Percentiles rank a stretch among this genome's conserved stretches.
Evolutionary conservation across 2,113 vertebrate species (phyloP).

Genomic region (Python bivittatus): DNA sequence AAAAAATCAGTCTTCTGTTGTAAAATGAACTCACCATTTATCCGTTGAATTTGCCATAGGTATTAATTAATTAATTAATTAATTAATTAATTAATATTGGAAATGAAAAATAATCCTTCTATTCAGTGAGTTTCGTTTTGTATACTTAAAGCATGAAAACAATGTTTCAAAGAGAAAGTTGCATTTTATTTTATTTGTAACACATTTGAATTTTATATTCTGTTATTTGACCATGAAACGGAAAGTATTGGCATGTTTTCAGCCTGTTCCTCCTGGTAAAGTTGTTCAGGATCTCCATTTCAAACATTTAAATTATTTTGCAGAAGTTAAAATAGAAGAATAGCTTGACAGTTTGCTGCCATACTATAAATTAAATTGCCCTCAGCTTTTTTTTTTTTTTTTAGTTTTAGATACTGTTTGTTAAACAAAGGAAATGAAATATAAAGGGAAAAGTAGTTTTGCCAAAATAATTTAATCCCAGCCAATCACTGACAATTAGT

Average conservation of each 20-base stretch:
- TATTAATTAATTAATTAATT: no score
- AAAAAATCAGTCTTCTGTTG: background rate
- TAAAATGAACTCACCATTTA: constrained; percentile 17
- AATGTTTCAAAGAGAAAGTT: background rate
- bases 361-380: background rate
- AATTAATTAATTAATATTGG: no score
- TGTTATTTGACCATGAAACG: background rate
- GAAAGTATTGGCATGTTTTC: constrained; percentile 20
- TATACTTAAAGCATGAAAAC: background rate
- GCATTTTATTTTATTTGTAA: background rate
- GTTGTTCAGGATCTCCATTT: background rate
- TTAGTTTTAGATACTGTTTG: background rate
- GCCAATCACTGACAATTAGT: constrained; percentile 35
- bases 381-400: constrained; percentile 22
- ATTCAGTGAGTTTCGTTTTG: constrained; percentile 13
- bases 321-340: background rate
- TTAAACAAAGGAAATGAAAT: constrained; percentile 26
- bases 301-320: background rate
- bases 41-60: background rate
- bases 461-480: constrained; percentile 37
- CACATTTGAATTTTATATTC: background rate
- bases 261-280: background rate
- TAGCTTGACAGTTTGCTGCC: background rate
- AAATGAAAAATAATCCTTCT: constrained; percentile 12
- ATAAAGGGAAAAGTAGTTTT: constrained; percentile 35